Percentiles rank a stretch among this genome's conserved stretches.
phyloP scores from a whole-genome alignment of 1,140 invertebrate species.

The Achatina immaculata region DNA sequence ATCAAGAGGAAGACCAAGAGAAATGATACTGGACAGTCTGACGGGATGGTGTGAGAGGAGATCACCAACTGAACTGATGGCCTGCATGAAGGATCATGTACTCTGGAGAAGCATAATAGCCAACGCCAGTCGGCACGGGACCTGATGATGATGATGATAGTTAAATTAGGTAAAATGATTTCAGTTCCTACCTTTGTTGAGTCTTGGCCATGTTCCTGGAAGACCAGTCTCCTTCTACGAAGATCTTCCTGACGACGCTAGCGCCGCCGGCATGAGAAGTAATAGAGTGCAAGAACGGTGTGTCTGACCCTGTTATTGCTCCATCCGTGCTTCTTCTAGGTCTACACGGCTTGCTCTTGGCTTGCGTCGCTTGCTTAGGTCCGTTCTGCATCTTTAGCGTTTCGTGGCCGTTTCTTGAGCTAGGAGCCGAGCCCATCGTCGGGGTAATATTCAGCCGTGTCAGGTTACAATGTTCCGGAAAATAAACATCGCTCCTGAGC shows the following conservation, averaged over 20 bases:
- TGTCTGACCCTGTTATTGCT: background rate
- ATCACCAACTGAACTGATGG: too few relatives aligned
- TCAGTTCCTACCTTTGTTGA: constrained; percentile 1
- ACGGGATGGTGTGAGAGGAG: too few relatives aligned
- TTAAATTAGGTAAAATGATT: too few relatives aligned
- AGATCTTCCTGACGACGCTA: background rate
- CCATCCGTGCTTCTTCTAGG: background rate
- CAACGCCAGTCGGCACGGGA: too few relatives aligned
- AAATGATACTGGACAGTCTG: too few relatives aligned
- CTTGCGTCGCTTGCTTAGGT: background rate
- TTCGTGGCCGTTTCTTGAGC: background rate
- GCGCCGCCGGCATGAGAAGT: background rate
- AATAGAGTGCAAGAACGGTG: background rate
- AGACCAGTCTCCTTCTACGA: background rate
- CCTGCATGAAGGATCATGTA: too few relatives aligned
- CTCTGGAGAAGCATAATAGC: too few relatives aligned
- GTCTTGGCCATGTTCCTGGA: background rate
- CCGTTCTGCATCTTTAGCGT: background rate
- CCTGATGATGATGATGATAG: too few relatives aligned
- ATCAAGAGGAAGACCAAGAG: too few relatives aligned
- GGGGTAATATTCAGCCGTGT: constrained; percentile 23
- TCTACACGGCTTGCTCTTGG: background rate
- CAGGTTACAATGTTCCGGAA: constrained; percentile 50
- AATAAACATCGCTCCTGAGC: constrained; percentile 50
- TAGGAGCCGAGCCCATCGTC: background rate